Evolutionary conservation across 2,888 invertebrate species (phyloP).

Genomic region (Drosophila melanosoma): DNA sequence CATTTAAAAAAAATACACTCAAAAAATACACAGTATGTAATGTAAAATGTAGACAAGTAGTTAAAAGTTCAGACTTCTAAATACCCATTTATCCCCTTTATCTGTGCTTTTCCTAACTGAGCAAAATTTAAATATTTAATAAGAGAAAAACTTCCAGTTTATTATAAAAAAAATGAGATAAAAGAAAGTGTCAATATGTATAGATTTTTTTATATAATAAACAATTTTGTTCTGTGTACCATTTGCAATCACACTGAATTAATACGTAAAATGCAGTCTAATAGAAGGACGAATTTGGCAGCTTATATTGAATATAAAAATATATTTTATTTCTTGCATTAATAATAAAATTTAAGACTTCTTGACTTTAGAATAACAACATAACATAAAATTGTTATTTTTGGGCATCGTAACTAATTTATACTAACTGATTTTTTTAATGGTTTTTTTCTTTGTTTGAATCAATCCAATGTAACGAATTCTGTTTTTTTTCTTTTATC

Average conservation of each 20-base stretch:
- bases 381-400: too few relatives aligned
- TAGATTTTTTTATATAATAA: background rate
- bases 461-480: background rate
- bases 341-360: too few relatives aligned
- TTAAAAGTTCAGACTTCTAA: background rate
- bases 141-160: rapidly evolving
- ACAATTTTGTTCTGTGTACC: background rate
- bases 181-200: background rate
- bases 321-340: too few relatives aligned
- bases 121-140: background rate
- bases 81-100: too few relatives aligned
- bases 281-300: background rate
- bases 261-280: too few relatives aligned
- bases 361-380: too few relatives aligned
- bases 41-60: background rate
- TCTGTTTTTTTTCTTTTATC: background rate
- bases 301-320: background rate
- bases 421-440: too few relatives aligned
- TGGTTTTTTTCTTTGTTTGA: background rate
- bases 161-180: background rate
- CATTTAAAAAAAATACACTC: slow-evolving; percentile 43
- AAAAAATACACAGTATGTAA: slow-evolving; percentile 26
- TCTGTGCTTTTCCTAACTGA: background rate
- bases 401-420: too few relatives aligned
- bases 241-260: background rate